phyloP scores from a whole-genome alignment of 2,888 invertebrate genomes.

The Hyposoter didymator region DNA sequence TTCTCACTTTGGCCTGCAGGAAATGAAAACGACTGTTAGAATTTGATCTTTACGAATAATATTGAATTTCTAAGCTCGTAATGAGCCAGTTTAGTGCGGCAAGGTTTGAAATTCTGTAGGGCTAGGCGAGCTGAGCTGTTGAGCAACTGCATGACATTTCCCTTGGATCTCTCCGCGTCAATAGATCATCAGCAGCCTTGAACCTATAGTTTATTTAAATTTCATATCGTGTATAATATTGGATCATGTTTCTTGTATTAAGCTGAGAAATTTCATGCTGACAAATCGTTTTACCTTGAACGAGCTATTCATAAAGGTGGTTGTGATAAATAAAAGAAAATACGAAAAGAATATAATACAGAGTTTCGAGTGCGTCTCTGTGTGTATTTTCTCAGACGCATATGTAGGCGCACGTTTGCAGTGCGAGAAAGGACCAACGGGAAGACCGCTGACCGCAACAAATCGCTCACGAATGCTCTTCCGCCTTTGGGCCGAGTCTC shows the following conservation, averaged over 20 bases:
- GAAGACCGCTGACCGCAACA: constrained; percentile 65
- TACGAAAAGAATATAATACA: background rate
- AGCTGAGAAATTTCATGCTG: constrained; percentile 23
- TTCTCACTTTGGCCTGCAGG: background rate
- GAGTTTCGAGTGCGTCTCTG: background rate
- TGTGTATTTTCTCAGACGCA: background rate
- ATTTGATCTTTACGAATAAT: constrained; percentile 3
- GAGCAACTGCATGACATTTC: constrained; percentile 4
- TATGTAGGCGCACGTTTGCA: constrained; percentile 28
- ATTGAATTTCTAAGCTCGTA: constrained; percentile 12
- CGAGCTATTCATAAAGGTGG: constrained; percentile 11
- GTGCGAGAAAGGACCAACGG: constrained; percentile 49
- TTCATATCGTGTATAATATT: background rate
- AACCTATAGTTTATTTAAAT: constrained; percentile 13
- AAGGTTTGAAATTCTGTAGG: constrained; percentile 18
- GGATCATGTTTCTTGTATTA: background rate
- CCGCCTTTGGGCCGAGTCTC: constrained; percentile 70
- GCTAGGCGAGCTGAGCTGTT: background rate
- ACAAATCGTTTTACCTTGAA: constrained; percentile 34
- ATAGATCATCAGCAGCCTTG: constrained; percentile 13
- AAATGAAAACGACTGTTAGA: background rate
- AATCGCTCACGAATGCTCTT: constrained; percentile 70
- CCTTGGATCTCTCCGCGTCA: background rate
- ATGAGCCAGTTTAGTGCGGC: constrained; percentile 13
- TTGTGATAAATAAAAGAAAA: constrained; percentile 19